These are phyloP conservation scores for Polyommatus iphigenia DNA, from an alignment of 2,888 invertebrate species.

Conservation along the genomic window DNA sequence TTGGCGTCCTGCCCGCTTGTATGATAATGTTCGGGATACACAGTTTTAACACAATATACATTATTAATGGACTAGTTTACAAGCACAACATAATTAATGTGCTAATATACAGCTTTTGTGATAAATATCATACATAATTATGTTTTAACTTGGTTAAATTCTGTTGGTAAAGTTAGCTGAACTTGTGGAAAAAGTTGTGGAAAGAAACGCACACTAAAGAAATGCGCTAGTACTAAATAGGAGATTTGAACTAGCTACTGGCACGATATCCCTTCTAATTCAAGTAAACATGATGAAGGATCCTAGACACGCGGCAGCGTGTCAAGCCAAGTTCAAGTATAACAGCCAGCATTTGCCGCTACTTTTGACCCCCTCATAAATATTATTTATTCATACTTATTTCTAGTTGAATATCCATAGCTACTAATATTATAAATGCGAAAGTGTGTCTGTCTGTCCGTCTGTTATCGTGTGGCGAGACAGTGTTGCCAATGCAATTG, in stretches of 20 bases:
- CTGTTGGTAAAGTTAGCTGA: background rate
- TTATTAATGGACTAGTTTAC: background rate
- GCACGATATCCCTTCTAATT: no score
- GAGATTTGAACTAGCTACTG: no score
- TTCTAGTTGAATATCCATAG: background rate
- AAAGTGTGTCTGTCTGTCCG: background rate
- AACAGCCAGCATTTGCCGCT: no score
- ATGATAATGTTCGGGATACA: background rate
- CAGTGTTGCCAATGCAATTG: no score
- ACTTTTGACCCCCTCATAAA: no score
- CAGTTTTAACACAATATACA: background rate
- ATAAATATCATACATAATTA: background rate
- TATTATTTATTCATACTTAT: no score
- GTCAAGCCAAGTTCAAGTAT: no score
- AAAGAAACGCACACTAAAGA: no score
- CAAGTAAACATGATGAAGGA: no score
- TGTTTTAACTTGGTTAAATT: background rate
- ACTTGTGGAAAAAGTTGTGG: no score
- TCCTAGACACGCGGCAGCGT: no score
- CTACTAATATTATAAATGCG: background rate
- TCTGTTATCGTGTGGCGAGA: background rate
- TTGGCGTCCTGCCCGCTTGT: constrained; percentile 14
- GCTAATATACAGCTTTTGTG: background rate
- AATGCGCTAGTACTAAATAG: no score
- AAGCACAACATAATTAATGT: background rate